phyloP scores from a whole-genome alignment of 2,888 invertebrate species.

The Meiosimyza platycephala region DNA sequence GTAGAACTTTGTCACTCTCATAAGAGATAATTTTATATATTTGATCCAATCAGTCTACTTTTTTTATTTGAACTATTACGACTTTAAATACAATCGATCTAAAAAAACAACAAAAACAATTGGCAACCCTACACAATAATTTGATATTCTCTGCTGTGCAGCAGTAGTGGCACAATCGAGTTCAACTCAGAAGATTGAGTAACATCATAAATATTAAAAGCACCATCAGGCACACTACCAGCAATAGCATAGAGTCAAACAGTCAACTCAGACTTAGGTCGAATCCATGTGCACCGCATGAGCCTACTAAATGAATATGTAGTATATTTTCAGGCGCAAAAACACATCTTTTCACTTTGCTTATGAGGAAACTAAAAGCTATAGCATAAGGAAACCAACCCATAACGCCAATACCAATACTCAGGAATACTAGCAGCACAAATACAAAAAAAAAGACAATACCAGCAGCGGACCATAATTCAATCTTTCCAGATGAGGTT shows the following conservation, averaged over 20 bases:
- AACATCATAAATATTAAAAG: slow-evolving; percentile 40
- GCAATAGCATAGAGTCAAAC: slow-evolving; percentile 10
- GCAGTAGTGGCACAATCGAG: neutral
- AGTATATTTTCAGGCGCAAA: neutral
- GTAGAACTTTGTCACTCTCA: no score
- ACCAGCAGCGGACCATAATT: slow-evolving; percentile 32
- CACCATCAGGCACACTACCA: slow-evolving; percentile 16
- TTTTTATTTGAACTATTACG: no score
- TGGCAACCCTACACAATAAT: slow-evolving; percentile 12
- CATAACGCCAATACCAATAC: neutral
- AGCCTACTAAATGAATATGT: neutral
- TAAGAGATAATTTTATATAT: no score
- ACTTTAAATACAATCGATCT: no score
- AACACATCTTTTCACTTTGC: neutral
- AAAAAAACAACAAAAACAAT: neutral
- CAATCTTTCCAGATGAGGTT: slow-evolving; percentile 38
- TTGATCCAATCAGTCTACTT: no score
- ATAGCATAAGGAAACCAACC: neutral
- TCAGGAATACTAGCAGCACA: neutral
- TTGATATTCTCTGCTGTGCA: no score
- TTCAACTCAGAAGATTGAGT: slow-evolving; percentile 29
- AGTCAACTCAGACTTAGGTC: slow-evolving; percentile 6
- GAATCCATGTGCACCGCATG: no score
- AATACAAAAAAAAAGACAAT: slow-evolving; percentile 8
- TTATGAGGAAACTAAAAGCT: neutral